A percentile compares a stretch with the other conserved stretches of the same genome.
Conservation (phyloP, 2,797 vertebrate genomes). For the Liasis olivaceus region DNA sequence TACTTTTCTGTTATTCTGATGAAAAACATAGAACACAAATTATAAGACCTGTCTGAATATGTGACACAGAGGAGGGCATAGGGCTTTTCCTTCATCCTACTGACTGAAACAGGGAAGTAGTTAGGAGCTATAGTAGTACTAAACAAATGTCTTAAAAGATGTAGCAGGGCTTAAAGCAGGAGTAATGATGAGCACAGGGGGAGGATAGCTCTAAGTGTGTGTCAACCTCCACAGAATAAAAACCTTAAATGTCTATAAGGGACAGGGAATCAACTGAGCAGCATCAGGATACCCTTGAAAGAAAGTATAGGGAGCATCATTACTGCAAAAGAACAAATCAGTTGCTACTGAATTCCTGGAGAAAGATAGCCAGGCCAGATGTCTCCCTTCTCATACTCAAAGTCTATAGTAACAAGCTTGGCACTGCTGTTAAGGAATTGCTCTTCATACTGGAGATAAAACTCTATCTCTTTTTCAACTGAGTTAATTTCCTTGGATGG, state of each 20-base stretch:
- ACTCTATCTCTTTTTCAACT: not conserved
- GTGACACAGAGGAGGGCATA: not conserved
- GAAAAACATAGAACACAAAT: not conserved
- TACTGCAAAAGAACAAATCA: not conserved
- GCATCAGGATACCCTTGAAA: not conserved
- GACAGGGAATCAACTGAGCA: not conserved
- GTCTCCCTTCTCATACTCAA: not conserved
- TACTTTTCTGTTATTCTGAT: not conserved
- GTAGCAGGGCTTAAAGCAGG: not conserved
- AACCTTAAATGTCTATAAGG: not conserved
- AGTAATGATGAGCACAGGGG: not conserved
- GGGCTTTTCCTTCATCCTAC: not conserved
- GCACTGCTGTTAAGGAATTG: not conserved
- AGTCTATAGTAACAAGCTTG: not conserved
- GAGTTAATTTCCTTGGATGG: not conserved
- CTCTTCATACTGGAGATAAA: not conserved
- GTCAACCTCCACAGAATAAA: not conserved
- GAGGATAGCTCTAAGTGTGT: not conserved
- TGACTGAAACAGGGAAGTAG: not conserved
- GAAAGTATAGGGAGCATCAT: not conserved
- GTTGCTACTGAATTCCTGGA: not conserved
- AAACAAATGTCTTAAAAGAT: not conserved
- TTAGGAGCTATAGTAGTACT: not conserved
- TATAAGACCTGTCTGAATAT: not conserved
- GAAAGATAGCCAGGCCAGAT: not conserved